Evolutionary conservation across 1,140 invertebrate genomes (phyloP).

Genomic region (Campoletis sonorensis): DNA sequence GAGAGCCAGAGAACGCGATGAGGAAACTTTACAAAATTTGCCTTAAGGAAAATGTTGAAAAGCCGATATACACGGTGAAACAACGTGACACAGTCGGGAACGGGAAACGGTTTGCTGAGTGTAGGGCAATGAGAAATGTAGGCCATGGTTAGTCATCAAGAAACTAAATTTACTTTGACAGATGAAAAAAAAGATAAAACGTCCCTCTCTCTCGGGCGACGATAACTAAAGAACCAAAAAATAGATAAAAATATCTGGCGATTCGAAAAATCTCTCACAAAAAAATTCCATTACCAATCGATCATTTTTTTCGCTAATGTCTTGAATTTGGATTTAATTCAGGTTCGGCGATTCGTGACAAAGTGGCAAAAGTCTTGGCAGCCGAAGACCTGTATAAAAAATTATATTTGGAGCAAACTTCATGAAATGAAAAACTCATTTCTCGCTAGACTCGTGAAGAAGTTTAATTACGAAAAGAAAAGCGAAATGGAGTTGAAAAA

Average conservation of each 20-base stretch:
- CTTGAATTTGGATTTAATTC: not conserved
- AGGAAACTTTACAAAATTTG: slow-evolving; percentile 59
- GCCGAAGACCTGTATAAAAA: slow-evolving; percentile 54
- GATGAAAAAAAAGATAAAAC: not conserved
- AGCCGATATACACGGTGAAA: slow-evolving; percentile 50
- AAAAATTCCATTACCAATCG: not conserved
- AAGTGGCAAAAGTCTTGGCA: slow-evolving; percentile 54
- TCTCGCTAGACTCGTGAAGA: not conserved
- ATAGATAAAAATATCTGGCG: too few relatives aligned
- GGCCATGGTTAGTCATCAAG: slow-evolving; percentile 43
- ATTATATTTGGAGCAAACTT: slow-evolving; percentile 21
- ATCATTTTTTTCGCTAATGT: not conserved
- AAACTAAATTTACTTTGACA: not conserved
- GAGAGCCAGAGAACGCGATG: slow-evolving; percentile 46
- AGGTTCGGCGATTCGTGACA: slow-evolving; percentile 50
- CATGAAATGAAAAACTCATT: not conserved
- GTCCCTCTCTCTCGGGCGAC: too few relatives aligned
- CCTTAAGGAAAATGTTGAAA: slow-evolving; percentile 42
- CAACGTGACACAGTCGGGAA: slow-evolving; percentile 35
- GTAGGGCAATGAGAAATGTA: slow-evolving; percentile 48
- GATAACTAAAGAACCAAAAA: too few relatives aligned
- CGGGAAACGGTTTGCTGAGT: slow-evolving; percentile 44
- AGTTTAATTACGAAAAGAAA: not conserved
- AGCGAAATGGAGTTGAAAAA: slow-evolving; percentile 7
- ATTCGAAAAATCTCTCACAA: too few relatives aligned